Evolutionary conservation across 2,888 invertebrate species (phyloP).

Genomic region (Protonemura montana): DNA sequence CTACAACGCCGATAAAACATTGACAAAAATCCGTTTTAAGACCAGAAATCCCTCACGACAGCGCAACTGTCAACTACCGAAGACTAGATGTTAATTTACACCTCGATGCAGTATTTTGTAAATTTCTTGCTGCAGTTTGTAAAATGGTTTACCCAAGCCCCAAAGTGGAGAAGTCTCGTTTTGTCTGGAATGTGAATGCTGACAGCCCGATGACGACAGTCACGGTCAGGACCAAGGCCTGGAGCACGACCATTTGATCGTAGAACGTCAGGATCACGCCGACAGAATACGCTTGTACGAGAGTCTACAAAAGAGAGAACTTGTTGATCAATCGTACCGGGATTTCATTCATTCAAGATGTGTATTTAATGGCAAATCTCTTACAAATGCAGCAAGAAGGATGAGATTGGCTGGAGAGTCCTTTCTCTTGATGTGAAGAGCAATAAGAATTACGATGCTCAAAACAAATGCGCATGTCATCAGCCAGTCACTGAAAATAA

Average conservation of each 20-base stretch:
- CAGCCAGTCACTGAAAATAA: conserved; percentile 71
- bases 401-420: conserved; percentile 84
- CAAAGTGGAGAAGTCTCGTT: conserved; percentile 81
- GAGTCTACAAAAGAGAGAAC: conserved; percentile 68
- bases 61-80: too few species aligned
- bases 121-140: too few species aligned
- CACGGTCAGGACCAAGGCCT: conserved; percentile 80
- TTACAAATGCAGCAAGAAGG: conserved; percentile 80
- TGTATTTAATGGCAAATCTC: conserved; percentile 53
- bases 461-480: conserved; percentile 68
- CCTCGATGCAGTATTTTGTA: too few species aligned
- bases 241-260: conserved; percentile 76
- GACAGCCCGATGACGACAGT: conserved; percentile 78
- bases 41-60: too few species aligned
- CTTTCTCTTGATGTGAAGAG: conserved; percentile 74
- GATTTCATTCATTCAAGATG: neutral
- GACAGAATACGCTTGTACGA: conserved; percentile 78
- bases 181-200: conserved; percentile 84
- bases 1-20: too few species aligned
- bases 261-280: conserved; percentile 82
- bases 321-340: too few species aligned
- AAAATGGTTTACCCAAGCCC: conserved; percentile 79
- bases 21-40: too few species aligned
- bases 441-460: conserved; percentile 72
- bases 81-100: too few species aligned